A percentile compares a stretch with the other conserved stretches of the same genome.
Evolutionary conservation across 2,888 invertebrate genomes (phyloP).

Genomic region (Poecilus cupreus): DNA sequence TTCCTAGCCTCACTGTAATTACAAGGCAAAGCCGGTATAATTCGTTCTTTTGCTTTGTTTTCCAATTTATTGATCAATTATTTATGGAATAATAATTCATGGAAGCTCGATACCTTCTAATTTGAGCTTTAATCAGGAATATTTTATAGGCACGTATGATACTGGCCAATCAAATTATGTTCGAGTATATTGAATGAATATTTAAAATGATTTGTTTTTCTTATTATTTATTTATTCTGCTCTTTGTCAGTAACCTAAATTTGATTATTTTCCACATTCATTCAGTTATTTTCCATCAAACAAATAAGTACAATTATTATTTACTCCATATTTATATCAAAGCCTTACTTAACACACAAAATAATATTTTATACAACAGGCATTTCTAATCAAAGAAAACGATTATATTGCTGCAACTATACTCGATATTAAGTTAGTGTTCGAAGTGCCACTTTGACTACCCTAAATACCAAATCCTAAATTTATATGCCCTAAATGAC

Average conservation of each 20-base stretch:
- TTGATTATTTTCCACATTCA: background rate
- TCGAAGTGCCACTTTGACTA: no score
- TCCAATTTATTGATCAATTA: constrained; percentile 35
- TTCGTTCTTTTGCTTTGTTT: constrained; percentile 35
- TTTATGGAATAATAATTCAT: constrained; percentile 40
- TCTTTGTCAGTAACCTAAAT: background rate
- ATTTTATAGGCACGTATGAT: constrained; percentile 18
- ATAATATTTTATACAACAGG: no score
- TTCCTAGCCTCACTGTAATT: constrained; percentile 6
- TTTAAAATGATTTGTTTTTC: constrained; percentile 9
- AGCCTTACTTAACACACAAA: no score
- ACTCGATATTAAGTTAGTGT: no score
- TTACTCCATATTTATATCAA: no score
- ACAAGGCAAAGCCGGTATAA: constrained; percentile 8
- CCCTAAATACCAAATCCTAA: no score
- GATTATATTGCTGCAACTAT: no score
- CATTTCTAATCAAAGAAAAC: no score
- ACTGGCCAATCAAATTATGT: background rate
- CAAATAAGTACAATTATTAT: no score
- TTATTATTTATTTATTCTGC: background rate
- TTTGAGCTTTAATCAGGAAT: constrained; percentile 30
- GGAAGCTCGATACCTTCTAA: constrained; percentile 37
- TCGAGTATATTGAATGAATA: background rate
- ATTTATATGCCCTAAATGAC: no score
- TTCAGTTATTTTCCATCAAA: no score